phyloP scores from a whole-genome alignment of 2,888 invertebrate species.

The Drosophila robusta region DNA sequence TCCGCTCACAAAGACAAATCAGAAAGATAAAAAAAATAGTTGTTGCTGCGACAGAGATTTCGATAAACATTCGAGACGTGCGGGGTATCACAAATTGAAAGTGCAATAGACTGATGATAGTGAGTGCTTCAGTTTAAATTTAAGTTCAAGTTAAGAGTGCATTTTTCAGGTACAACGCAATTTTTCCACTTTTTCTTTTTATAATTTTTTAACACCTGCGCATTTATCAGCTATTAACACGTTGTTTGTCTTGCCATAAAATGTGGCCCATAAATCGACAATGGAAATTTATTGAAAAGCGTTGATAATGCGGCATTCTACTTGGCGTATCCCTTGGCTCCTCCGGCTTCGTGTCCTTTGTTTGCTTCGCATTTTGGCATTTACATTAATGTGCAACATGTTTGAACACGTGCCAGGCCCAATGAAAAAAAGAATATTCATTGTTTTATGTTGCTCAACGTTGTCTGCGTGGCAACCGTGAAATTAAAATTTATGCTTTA shows the following conservation, averaged over 20 bases:
- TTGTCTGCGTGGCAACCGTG: slow-evolving; percentile 58
- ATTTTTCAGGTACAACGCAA: background rate
- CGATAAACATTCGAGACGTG: slow-evolving; percentile 40
- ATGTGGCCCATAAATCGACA: slow-evolving; percentile 62
- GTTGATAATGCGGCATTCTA: slow-evolving; percentile 51
- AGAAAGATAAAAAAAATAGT: slow-evolving; percentile 25
- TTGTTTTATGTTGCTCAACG: slow-evolving; percentile 33
- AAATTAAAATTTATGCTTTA: slow-evolving; percentile 74
- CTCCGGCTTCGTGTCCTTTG: slow-evolving; percentile 13
- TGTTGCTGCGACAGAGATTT: slow-evolving; percentile 29
- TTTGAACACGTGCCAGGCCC: background rate
- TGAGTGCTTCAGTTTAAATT: background rate
- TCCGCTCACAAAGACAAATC: slow-evolving; percentile 25
- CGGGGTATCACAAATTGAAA: slow-evolving; percentile 16
- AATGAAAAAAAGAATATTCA: slow-evolving; percentile 17
- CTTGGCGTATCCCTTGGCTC: background rate
- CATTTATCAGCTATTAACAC: slow-evolving; percentile 58
- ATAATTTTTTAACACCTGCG: slow-evolving; percentile 47
- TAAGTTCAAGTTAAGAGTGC: background rate
- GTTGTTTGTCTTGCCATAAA: slow-evolving; percentile 60
- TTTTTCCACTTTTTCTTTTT: background rate
- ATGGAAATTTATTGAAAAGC: slow-evolving; percentile 64
- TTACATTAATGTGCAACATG: slow-evolving; percentile 31
- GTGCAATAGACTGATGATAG: slow-evolving; percentile 12
- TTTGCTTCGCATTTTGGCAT: slow-evolving; percentile 18